A percentile compares a stretch with the other conserved stretches of the same genome.
Conservation (phyloP, 2,113 vertebrate species). For the Gallinago media region DNA sequence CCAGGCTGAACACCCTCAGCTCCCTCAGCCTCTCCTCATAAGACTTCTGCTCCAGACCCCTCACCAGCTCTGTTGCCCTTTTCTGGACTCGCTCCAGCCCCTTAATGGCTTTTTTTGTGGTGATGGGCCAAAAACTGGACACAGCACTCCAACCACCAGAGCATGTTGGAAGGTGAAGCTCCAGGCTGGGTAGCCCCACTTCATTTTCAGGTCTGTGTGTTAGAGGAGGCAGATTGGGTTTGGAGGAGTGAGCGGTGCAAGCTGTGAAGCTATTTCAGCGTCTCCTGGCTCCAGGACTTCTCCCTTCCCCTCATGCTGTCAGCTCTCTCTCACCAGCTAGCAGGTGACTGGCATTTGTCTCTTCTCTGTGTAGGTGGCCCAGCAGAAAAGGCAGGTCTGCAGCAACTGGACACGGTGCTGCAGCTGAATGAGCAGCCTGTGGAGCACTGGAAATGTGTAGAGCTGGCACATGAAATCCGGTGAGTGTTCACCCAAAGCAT, state of each 20-base stretch:
- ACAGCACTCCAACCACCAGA: not conserved
- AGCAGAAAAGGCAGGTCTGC: conserved; percentile 91
- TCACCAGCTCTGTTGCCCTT: not conserved
- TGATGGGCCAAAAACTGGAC: not conserved
- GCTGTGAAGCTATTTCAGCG: not conserved
- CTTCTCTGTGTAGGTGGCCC: conserved; percentile 83
- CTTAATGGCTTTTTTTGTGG: not conserved
- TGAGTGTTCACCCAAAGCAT: conserved; percentile 22
- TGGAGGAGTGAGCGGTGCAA: not conserved
- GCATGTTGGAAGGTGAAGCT: not conserved
- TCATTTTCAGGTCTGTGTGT: not conserved
- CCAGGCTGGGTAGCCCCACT: not conserved
- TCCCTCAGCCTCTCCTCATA: not conserved
- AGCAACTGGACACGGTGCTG: conserved; percentile 90
- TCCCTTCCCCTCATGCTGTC: not conserved
- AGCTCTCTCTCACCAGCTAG: not conserved
- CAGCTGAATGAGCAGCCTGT: conserved; percentile 92
- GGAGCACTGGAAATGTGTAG: conserved; percentile 95
- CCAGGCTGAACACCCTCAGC: not conserved
- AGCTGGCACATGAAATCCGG: conserved; percentile 94
- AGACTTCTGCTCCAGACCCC: not conserved
- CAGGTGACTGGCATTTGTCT: not conserved
- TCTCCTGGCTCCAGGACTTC: not conserved
- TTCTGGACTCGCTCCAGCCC: not conserved
- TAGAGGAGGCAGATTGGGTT: not conserved